These are phyloP conservation scores for Pseudomyrmex cubaensis DNA, from an alignment of 1,140 invertebrate species.

Conservation along the genomic window DNA sequence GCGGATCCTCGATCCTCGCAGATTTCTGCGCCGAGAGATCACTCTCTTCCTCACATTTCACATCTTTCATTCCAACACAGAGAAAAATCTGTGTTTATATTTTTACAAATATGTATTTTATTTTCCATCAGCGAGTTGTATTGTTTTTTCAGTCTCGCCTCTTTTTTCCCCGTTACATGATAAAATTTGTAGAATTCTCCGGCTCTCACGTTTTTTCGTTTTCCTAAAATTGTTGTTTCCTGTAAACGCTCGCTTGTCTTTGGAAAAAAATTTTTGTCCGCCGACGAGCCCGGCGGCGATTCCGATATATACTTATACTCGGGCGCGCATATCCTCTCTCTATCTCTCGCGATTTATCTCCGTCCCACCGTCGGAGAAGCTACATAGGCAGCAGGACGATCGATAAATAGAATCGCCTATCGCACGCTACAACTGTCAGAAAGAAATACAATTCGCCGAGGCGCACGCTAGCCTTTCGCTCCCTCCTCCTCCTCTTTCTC, in stretches of 20 bases:
- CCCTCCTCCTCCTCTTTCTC: no score
- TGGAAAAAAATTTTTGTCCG: not conserved
- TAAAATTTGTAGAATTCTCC: no score
- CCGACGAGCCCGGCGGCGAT: constrained; percentile 7
- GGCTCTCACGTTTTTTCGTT: not conserved
- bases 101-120: no score
- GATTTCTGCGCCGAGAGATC: not conserved
- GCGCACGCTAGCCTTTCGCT: constrained; percentile 37
- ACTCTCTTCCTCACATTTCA: not conserved
- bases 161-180: no score
- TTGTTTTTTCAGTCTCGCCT: no score
- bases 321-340: constrained; percentile 38
- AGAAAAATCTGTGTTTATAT: no score
- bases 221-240: not conserved
- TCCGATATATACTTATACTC: constrained; percentile 39
- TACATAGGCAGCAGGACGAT: constrained; percentile 73
- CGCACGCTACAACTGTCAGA: constrained; percentile 77
- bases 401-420: constrained; percentile 82
- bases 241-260: not conserved
- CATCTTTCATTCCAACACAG: not conserved
- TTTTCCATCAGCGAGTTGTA: no score
- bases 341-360: constrained; percentile 47
- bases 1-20: not conserved
- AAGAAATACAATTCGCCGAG: constrained; percentile 76
- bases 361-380: constrained; percentile 49